phyloP scores from a whole-genome alignment of 2,113 vertebrate species.

The Aegithalos caudatus region DNA sequence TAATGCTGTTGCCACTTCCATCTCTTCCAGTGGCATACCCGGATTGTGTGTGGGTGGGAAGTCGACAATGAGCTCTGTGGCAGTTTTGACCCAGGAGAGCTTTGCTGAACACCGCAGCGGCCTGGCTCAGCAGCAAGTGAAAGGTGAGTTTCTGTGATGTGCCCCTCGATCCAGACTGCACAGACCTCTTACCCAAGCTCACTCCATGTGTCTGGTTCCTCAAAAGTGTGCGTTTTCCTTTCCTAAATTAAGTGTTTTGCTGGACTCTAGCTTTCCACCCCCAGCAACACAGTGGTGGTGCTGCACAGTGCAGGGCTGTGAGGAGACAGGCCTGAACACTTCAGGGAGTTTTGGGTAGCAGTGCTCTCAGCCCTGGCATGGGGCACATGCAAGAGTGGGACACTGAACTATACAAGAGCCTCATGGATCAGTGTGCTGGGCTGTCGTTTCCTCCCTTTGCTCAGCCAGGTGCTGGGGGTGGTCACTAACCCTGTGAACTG shows the following conservation, averaged over 20 bases:
- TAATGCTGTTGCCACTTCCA: not conserved
- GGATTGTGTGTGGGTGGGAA: constrained; percentile 91
- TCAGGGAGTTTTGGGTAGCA: not conserved
- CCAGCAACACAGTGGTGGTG: not conserved
- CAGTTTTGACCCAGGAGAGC: constrained; percentile 99
- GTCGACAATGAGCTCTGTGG: constrained; percentile 98
- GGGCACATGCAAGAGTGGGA: not conserved
- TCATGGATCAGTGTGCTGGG: not conserved
- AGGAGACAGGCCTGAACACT: not conserved
- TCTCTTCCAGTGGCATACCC: constrained; percentile 85
- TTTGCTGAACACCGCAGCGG: constrained; percentile 98
- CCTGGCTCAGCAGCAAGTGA: constrained; percentile 88
- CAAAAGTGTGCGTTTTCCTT: not conserved
- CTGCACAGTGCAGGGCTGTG: not conserved
- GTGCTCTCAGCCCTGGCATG: not conserved
- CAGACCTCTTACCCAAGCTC: not conserved
- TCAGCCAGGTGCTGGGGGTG: not conserved
- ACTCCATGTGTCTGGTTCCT: not conserved
- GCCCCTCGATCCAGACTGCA: not conserved
- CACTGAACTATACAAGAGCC: not conserved
- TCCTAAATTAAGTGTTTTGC: not conserved
- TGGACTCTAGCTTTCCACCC: not conserved
- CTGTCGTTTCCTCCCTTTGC: not conserved
- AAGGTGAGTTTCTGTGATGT: constrained; percentile 70
- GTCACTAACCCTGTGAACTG: not conserved